phyloP scores from a whole-genome alignment of 2,113 vertebrate genomes.

The Cyprinodon brontotheroides region DNA sequence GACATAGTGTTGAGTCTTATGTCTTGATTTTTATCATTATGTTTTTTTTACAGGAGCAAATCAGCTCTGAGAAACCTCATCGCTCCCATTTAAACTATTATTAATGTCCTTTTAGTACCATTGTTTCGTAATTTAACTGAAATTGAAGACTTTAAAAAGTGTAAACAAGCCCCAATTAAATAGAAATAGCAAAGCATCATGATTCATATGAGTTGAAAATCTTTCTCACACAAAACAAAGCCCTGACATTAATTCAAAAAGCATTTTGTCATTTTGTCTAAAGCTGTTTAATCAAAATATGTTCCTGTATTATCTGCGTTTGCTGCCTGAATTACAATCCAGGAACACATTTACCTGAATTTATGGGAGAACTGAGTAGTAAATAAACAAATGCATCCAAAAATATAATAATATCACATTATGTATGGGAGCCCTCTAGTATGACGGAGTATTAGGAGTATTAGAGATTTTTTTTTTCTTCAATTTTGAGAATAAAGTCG shows the following conservation, averaged over 20 bases:
- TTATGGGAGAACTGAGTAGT: not conserved
- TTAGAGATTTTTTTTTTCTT: too few relatives aligned
- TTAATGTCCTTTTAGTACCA: not conserved
- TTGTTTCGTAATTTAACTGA: not conserved
- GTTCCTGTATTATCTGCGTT: not conserved
- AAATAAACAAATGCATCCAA: not conserved
- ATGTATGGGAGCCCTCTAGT: not conserved
- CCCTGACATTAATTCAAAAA: not conserved
- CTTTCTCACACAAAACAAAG: not conserved
- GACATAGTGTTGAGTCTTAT: not conserved
- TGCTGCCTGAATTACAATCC: not conserved
- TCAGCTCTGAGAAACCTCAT: not conserved
- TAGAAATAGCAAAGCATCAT: not conserved
- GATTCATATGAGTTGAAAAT: not conserved
- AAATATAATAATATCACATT: not conserved
- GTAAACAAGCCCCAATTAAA: not conserved
- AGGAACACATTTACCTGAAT: not conserved
- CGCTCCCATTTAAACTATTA: not conserved
- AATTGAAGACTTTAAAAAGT: not conserved
- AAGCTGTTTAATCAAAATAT: not conserved
- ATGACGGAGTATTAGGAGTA: too few relatives aligned
- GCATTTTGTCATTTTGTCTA: not conserved
- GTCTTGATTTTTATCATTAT: not conserved
- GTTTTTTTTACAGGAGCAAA: not conserved
- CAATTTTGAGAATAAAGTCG: too few relatives aligned